Conservation (phyloP, 1,140 invertebrate species). For the Megalonaias nervosa region DNA sequence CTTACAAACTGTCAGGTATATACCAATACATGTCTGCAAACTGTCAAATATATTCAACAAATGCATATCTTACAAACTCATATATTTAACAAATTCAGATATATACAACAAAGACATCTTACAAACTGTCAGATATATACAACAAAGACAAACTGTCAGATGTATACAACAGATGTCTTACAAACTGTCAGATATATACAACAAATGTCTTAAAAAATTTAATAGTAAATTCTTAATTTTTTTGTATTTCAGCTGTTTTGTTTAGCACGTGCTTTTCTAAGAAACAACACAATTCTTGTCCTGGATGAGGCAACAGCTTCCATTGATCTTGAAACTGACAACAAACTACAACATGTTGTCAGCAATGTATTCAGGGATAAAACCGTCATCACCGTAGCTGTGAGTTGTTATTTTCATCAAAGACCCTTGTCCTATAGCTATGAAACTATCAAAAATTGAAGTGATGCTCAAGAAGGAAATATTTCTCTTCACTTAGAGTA, state of each 20-base stretch:
- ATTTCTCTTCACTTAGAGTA: neutral
- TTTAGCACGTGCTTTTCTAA: slow-evolving; percentile 74
- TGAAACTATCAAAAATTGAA: neutral
- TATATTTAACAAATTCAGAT: too few relatives aligned
- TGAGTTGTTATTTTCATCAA: slow-evolving; percentile 45
- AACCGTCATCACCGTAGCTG: slow-evolving; percentile 73
- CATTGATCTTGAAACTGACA: slow-evolving; percentile 72
- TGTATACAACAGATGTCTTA: too few relatives aligned
- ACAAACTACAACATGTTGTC: slow-evolving; percentile 71
- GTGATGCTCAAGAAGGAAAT: neutral
- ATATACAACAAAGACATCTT: too few relatives aligned
- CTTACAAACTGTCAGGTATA: too few relatives aligned
- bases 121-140: too few relatives aligned
- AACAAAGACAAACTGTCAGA: too few relatives aligned
- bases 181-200: too few relatives aligned
- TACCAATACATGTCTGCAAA: too few relatives aligned
- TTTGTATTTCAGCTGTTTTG: slow-evolving; percentile 72
- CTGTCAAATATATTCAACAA: too few relatives aligned
- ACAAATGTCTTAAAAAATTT: too few relatives aligned
- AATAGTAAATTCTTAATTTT: neutral
- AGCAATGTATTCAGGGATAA: slow-evolving; percentile 66
- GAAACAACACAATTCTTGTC: slow-evolving; percentile 83
- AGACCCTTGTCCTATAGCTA: neutral
- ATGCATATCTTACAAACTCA: neutral
- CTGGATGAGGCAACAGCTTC: slow-evolving; percentile 76